Evolutionary conservation across 2,888 invertebrate species (phyloP).

Genomic region (Parascotia fuliginaria): DNA sequence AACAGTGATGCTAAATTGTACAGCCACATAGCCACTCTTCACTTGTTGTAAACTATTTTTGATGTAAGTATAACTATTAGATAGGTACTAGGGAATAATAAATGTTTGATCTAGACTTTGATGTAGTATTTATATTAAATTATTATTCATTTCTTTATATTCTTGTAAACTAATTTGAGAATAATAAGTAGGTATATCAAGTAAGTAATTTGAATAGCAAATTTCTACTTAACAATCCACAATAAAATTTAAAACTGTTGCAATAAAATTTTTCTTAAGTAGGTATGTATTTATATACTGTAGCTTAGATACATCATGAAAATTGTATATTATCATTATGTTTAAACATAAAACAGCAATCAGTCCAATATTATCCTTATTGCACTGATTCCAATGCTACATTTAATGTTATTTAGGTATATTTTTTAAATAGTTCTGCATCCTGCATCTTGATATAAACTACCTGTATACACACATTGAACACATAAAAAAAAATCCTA

Average conservation of each 20-base stretch:
- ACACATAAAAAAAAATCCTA: too few species aligned
- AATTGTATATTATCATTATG: background rate
- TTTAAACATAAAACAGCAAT: background rate
- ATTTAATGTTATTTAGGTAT: too few species aligned
- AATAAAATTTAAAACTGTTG: too few species aligned
- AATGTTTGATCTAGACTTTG: too few species aligned
- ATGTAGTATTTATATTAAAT: too few species aligned
- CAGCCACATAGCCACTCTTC: slow-evolving; percentile 1
- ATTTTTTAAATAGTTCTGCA: too few species aligned
- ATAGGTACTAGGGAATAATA: background rate
- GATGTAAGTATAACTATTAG: background rate
- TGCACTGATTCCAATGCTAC: too few species aligned
- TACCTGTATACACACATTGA: too few species aligned
- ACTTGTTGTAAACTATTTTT: slow-evolving; percentile 13
- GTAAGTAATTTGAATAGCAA: background rate
- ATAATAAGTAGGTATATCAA: background rate
- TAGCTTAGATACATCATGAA: background rate
- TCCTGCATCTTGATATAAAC: too few species aligned
- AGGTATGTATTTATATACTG: background rate
- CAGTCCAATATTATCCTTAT: background rate
- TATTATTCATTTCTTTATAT: too few species aligned
- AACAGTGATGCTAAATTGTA: slow-evolving; percentile 30
- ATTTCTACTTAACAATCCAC: background rate
- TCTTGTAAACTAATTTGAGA: too few species aligned
- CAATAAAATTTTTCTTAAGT: background rate